These are phyloP conservation scores for Oeneis ivallda DNA, from an alignment of 2,888 invertebrate genomes.

Conservation along the genomic window DNA sequence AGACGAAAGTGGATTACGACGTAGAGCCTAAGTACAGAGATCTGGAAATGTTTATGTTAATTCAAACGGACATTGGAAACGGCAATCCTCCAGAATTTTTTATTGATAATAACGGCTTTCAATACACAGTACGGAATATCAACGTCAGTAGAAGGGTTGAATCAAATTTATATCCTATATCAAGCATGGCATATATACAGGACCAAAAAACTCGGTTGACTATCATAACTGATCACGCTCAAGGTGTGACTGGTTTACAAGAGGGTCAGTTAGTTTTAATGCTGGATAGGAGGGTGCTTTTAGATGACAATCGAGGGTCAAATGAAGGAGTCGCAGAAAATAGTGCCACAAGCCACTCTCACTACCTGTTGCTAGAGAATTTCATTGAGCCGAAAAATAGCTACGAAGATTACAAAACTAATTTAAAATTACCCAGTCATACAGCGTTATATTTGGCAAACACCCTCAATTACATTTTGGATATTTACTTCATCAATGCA, in stretches of 20 bases:
- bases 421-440: constrained; percentile 58
- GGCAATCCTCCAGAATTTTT: constrained; percentile 89
- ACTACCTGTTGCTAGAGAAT: constrained; percentile 65
- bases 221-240: constrained; percentile 92
- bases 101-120: constrained; percentile 96
- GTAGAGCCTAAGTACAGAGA: constrained; percentile 91
- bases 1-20: constrained; percentile 91
- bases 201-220: constrained; percentile 86
- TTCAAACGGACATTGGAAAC: constrained; percentile 91
- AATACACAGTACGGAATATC: constrained; percentile 88
- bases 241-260: constrained; percentile 94
- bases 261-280: constrained; percentile 95
- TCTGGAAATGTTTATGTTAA: constrained; percentile 93
- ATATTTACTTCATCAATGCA: constrained; percentile 59
- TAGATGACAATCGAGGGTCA: constrained; percentile 96
- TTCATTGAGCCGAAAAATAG: constrained; percentile 42
- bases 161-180: constrained; percentile 97
- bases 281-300: constrained; percentile 94
- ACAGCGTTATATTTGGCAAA: constrained; percentile 57
- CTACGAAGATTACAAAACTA: constrained; percentile 34
- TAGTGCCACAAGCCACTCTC: constrained; percentile 81
- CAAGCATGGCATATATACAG: constrained; percentile 92
- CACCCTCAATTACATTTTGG: constrained; percentile 55
- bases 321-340: constrained; percentile 96
- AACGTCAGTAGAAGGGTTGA: constrained; percentile 91